Conservation (phyloP, 37 sponge, comb jelly and placozoan species). For the Dysidea cf. avara region DNA sequence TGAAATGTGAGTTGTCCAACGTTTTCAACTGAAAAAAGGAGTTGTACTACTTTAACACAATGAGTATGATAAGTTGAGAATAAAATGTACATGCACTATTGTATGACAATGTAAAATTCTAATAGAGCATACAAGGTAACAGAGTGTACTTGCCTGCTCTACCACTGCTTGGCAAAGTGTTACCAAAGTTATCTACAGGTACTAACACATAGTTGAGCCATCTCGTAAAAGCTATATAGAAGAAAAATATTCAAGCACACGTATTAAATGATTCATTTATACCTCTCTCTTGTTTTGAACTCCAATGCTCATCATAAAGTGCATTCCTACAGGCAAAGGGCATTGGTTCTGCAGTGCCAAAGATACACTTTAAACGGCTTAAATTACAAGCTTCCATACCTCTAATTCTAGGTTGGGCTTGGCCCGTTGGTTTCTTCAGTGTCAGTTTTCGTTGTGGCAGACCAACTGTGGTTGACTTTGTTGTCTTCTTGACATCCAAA, state of each 20-base stretch:
- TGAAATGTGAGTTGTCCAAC: not conserved
- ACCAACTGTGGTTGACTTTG: too few species aligned
- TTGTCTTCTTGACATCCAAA: too few species aligned
- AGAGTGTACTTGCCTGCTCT: slow-evolving; percentile 8
- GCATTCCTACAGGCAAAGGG: slow-evolving; percentile 43
- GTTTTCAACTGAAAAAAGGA: not conserved
- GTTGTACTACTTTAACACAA: not conserved
- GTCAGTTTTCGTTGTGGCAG: too few species aligned
- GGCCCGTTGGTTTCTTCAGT: too few species aligned
- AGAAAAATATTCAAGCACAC: not conserved
- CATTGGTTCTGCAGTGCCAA: slow-evolving; percentile 11
- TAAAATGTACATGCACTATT: not conserved
- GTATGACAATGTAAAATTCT: not conserved
- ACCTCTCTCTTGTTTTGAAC: slow-evolving; percentile 82
- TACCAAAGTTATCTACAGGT: slow-evolving; percentile 54
- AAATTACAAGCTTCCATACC: not conserved
- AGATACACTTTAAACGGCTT: not conserved
- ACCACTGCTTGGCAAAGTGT: slow-evolving; percentile 17
- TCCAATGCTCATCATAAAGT: slow-evolving; percentile 89
- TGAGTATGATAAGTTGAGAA: not conserved
- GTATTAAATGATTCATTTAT: not conserved
- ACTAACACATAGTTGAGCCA: slow-evolving; percentile 87
- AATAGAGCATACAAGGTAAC: not conserved
- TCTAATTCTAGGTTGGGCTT: too few species aligned
- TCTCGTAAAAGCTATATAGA: slow-evolving; percentile 59